phyloP scores from a whole-genome alignment of 2,888 invertebrate species.

The Clostera curtula region DNA sequence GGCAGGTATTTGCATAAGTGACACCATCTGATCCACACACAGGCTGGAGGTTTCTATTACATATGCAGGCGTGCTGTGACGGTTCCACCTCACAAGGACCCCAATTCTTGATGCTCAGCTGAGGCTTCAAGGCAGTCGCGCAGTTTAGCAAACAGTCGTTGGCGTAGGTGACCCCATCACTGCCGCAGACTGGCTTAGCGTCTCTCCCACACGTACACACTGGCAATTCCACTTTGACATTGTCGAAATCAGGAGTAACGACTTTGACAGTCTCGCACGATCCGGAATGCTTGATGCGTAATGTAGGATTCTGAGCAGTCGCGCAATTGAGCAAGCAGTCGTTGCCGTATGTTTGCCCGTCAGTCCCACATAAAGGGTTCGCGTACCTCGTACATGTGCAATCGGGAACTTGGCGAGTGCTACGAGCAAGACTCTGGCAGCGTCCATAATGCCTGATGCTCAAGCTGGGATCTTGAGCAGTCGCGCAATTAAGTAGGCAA shows the following conservation, averaged over 20 bases:
- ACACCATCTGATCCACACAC: constrained; percentile 34
- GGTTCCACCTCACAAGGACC: constrained; percentile 11
- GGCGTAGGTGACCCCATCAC: constrained; percentile 29
- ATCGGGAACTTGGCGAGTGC: too few species aligned
- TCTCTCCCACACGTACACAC: constrained; percentile 24
- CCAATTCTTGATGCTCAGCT: constrained; percentile 10
- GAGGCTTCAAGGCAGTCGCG: constrained; percentile 13
- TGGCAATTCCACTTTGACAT: constrained; percentile 7
- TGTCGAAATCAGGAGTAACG: too few species aligned
- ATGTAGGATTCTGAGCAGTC: not conserved
- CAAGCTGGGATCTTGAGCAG: constrained; percentile 1
- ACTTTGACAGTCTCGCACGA: too few species aligned
- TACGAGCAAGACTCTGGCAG: constrained; percentile 4
- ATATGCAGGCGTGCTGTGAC: not conserved
- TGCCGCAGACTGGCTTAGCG: constrained; percentile 30
- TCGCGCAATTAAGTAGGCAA: constrained; percentile 18
- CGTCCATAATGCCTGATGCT: not conserved
- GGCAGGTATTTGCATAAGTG: constrained; percentile 80
- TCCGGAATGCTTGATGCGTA: constrained; percentile 5
- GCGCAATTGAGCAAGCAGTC: constrained; percentile 18
- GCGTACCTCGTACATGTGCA: constrained; percentile 15
- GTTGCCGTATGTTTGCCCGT: constrained; percentile 80
- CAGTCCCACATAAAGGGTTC: constrained; percentile 28
- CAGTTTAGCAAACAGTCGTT: constrained; percentile 33
- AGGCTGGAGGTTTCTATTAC: constrained; percentile 30